phyloP scores from a whole-genome alignment of 2,888 invertebrate species.

The Cheilosia pagana region DNA sequence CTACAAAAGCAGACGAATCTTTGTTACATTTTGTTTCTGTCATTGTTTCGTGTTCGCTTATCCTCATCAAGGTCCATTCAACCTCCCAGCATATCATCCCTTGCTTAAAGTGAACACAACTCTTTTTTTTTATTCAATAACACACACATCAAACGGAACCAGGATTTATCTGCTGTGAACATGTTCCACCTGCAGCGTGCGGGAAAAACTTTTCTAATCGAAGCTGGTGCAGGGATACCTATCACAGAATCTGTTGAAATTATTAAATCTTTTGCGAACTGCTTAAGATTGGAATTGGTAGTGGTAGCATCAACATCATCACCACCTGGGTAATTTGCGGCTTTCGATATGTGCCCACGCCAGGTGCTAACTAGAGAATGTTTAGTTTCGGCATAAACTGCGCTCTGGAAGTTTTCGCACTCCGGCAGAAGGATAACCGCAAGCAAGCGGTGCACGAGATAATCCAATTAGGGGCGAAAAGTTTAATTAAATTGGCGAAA shows the following conservation, averaged over 20 bases:
- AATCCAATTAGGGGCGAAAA: slow-evolving; percentile 70
- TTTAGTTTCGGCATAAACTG: slow-evolving; percentile 36
- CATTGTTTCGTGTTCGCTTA: slow-evolving; percentile 56
- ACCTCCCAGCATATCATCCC: background rate
- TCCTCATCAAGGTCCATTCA: slow-evolving; percentile 18
- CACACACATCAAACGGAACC: slow-evolving; percentile 46
- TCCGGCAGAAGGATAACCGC: slow-evolving; percentile 34
- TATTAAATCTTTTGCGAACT: slow-evolving; percentile 51
- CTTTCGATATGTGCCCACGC: slow-evolving; percentile 64
- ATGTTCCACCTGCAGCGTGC: background rate
- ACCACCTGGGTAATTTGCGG: slow-evolving; percentile 67
- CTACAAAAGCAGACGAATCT: slow-evolving; percentile 28
- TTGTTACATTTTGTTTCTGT: slow-evolving; percentile 55
- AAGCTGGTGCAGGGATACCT: slow-evolving; percentile 26
- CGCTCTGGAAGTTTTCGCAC: slow-evolving; percentile 46
- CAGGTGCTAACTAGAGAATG: slow-evolving; percentile 54
- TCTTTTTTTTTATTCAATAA: slow-evolving; percentile 62
- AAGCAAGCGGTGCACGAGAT: slow-evolving; percentile 61
- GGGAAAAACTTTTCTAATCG: slow-evolving; percentile 52
- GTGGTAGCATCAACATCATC: slow-evolving; percentile 40
- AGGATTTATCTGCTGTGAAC: slow-evolving; percentile 43
- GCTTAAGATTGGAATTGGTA: slow-evolving; percentile 24
- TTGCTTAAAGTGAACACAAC: slow-evolving; percentile 26
- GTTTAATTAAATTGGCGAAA: slow-evolving; percentile 69
- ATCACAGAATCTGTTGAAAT: slow-evolving; percentile 40